Evolutionary conservation across 2,888 invertebrate species (phyloP).

Genomic region (Lasioglossum pauxillum): DNA sequence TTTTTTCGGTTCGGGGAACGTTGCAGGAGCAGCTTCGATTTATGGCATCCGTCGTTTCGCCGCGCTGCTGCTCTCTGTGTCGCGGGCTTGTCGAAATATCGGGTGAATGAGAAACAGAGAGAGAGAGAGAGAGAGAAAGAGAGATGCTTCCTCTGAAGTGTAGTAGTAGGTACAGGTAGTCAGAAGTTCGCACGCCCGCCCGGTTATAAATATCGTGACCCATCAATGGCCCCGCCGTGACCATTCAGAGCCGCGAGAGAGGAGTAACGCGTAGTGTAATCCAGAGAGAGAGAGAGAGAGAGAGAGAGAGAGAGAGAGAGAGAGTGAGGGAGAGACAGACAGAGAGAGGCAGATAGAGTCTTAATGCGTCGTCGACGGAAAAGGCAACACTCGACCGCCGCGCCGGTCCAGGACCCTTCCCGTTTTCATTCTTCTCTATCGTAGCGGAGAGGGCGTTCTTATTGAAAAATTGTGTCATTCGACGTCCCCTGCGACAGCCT

Average conservation of each 20-base stretch:
- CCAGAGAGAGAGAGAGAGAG: background rate
- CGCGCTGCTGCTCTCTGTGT: conserved; percentile 35
- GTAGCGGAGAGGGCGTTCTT: background rate
- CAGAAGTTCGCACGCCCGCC: conserved; percentile 63
- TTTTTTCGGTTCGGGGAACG: conserved; percentile 5
- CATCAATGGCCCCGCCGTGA: conserved; percentile 76
- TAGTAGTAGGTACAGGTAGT: conserved; percentile 45
- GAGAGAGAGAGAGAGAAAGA: background rate
- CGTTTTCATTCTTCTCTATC: conserved; percentile 7
- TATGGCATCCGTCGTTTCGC: conserved; percentile 61
- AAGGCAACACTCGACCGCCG: background rate
- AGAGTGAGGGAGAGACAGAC: background rate
- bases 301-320: conserved; percentile 1
- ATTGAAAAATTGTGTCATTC: conserved; percentile 19
- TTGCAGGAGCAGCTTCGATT: conserved; percentile 58
- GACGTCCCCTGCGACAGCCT: background rate
- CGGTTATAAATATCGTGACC: conserved; percentile 77
- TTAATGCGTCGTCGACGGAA: conserved; percentile 30
- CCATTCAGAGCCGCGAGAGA: conserved; percentile 69
- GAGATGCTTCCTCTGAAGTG: conserved; percentile 34
- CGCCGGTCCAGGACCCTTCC: background rate
- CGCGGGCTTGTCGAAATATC: conserved; percentile 42
- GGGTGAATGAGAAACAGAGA: background rate
- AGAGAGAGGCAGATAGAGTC: background rate
- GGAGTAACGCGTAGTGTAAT: background rate